Evolutionary conservation across 2,888 invertebrate species (phyloP), one percentile per base, ranked within the genome.

Genomic region (Eristalis pertinax): DNA sequence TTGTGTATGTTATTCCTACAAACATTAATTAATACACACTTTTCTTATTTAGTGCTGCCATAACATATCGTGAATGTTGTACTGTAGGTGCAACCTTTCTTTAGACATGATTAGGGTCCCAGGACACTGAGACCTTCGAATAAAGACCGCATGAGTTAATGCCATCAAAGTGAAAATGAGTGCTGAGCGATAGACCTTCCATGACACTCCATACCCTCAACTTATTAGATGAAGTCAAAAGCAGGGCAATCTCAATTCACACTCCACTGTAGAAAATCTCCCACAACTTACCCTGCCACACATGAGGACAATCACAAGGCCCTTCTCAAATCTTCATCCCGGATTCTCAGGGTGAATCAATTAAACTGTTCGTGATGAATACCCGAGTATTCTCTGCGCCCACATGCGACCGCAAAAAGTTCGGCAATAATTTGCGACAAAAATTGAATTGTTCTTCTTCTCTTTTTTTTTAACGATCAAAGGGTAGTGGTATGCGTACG

Each of bases 281-380:
- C 22, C 10, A 35, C 13, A 8, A 69, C 56, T 69, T 7, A 24
- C 32, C 1, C 35, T 2, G 60, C 10, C 58, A 29, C 58, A 41
- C 38, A 35, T 38, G n/a, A 13, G 56, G 26, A 4, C 4, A 5
- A 32, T 1, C 8, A 32, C 26, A 2, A 56, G 50, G 19, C 41
- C 60, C 24, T 38, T 10, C 7, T n/a, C 38, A 22, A 38, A n/a
- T 19, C 41, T 58, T n/a, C 19, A 38, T 65, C 13, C 29, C 26
- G 19, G 19, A 58, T 38, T 60, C 19, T 26, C 19, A n/a, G 41
- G 41, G n/a, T 67, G 72, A 83, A 83, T 83, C 82, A 83, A 77
- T 83, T 83, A 72, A 67, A 43, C 29, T 38, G 38, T 83, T 83
- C 78, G 78, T 83, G 83, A 83, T 68, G 62, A 73, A 73, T 56